Evolutionary conservation across 1,140 invertebrate species (phyloP), one percentile per base, ranked within the genome.

Genomic region (Batillaria attramentaria): DNA sequence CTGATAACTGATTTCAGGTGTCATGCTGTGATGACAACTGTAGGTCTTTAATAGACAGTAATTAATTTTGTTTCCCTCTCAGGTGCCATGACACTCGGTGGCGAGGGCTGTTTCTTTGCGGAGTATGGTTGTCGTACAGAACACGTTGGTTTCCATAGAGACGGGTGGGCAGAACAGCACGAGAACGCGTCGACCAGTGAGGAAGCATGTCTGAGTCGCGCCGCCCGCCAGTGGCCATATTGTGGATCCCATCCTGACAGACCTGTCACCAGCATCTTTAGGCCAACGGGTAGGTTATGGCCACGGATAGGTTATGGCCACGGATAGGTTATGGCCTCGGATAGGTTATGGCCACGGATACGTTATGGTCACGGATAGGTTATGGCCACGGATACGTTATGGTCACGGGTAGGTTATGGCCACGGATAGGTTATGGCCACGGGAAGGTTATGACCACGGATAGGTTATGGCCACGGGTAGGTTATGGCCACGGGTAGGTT

Each of bases 31-130:
- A 13, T 50, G 46, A 24, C 10, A 50, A 50, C 24, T 50, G 46
- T 50, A 24, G 13, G 46, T 24, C 24, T 50, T 50, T 50, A 50
- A 50, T 50, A 24, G 46, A 24, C 10, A 50, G 46, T 50, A 50
- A 13, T 37, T 33, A 28, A 20, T 62, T 39, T 39, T 1, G 31
- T 39, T 42, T 50, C 28, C 28, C 16, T 79, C n/a, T 1, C 37
- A 85, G 84, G 84, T 16, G 84, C 84, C 43, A 82, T 81, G 80
- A 85, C 84, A n/a, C 33, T 85, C 1, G 84, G 80, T 18, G 84
- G 84, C 37, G 68, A 77, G 20, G 82, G 82, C 3, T 85, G 84
- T 46, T 85, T 57, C 65, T 81, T 81, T 42, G 84, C 82, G 0
- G 60, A 79, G 3, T 83, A 81, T 77, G 84, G 84, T 43, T 85